Evolutionary conservation across 2,797 vertebrate genomes (phyloP).

Genomic region (Enteromius viviparus): DNA sequence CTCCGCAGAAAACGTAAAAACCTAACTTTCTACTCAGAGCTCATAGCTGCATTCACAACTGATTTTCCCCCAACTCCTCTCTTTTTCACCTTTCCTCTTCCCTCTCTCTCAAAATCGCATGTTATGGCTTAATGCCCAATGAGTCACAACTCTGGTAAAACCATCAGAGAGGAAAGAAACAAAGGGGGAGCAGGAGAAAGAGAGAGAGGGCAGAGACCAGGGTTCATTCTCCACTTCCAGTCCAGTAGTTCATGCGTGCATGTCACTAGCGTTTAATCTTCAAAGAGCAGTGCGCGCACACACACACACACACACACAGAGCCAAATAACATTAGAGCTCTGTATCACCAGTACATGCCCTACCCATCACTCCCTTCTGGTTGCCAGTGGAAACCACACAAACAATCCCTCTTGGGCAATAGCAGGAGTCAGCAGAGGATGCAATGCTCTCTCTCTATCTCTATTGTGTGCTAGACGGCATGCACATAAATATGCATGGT

Average conservation of each 20-base stretch:
- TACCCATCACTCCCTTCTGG: constrained; percentile 71
- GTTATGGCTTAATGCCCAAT: constrained; percentile 78
- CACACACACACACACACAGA: constrained; percentile 52
- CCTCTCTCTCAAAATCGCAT: constrained; percentile 77
- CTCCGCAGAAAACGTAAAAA: background rate
- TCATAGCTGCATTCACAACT: background rate
- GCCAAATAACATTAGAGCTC: constrained; percentile 71
- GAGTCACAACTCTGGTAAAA: constrained; percentile 85
- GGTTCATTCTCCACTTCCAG: constrained; percentile 66
- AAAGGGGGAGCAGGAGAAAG: constrained; percentile 42
- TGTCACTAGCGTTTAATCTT: constrained; percentile 79
- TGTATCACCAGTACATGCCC: constrained; percentile 70
- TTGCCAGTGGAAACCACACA: constrained; percentile 80
- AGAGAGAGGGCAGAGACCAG: constrained; percentile 70
- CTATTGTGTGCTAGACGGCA: constrained; percentile 49
- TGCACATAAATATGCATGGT: constrained; percentile 49
- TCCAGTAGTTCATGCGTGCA: constrained; percentile 78
- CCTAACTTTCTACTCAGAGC: background rate
- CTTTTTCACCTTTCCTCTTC: constrained; percentile 60
- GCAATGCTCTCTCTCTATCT: constrained; percentile 61
- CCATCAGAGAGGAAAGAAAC: constrained; percentile 73
- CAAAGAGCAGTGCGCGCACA: constrained; percentile 73
- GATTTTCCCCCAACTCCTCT: constrained; percentile 56
- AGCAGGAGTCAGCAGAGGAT: constrained; percentile 78
- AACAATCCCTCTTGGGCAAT: constrained; percentile 83